Evolutionary conservation across 2,797 vertebrate species (phyloP), one percentile per base, ranked within the genome.

Genomic region (Falco berigora): DNA sequence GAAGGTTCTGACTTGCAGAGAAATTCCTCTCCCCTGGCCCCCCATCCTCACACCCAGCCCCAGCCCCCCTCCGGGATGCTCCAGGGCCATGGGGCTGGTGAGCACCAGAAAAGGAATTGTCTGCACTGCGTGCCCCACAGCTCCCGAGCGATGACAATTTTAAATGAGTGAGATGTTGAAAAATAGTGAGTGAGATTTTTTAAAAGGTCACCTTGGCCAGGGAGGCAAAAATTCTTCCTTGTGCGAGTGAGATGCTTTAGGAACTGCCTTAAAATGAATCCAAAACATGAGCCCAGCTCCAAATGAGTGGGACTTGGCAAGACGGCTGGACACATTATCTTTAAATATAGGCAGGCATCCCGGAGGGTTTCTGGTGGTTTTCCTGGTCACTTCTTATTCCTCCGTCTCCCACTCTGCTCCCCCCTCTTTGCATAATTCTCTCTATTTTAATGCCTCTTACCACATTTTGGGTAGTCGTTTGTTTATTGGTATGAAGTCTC

Each of bases 201-300:
- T 58, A 47, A 87, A 58, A 86, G 84, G 78, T 90, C 93, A 94
- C 90, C 84, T 95, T 96, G 88, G 95, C 93, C 72, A 91, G 75
- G 75, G 93, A 93, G 81, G 72, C 88, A 74, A 82, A 94, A 95
- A 95, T 96, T 94, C 84, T 91, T 96, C 86, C 82, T 77, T 66
- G 75, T 1, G 3, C 0, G 2, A 95, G 84, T 6, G 92, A 92
- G 92, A 88, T 93, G 93, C 88, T 95, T 96, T 87, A 89, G 81
- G 84, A 96, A 32, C 88, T 92, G 94, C 78, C 90, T 96, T 90
- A 95, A 92, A 92, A 88, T 83, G 80, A 96, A 97, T 96, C 92
- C 94, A 94, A 92, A 96, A 69, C 88, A 92, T 86, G 38, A 96
- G 81, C 91, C 86, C 44, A 9, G 68, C 88, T 96, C 92, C 92